A percentile compares a stretch with the other conserved stretches of the same genome.
These are phyloP conservation scores for Mus spicilegus DNA, from an alignment of 2,113 vertebrate genomes.

Conservation along the genomic window DNA sequence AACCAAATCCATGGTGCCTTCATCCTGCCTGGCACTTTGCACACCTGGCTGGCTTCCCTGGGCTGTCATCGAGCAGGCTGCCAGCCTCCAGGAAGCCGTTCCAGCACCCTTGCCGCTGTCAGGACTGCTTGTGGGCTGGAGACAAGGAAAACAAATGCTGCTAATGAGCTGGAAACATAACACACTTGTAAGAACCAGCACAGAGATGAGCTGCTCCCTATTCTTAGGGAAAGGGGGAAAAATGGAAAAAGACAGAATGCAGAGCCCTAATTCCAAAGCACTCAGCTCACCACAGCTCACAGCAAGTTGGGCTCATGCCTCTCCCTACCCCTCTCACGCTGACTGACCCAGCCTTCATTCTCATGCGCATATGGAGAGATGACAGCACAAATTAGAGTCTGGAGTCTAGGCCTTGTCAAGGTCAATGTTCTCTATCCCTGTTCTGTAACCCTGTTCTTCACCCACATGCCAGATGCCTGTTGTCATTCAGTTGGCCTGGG, in stretches of 20 bases:
- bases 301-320: neutral
- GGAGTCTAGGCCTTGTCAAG: neutral
- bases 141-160: constrained; percentile 60
- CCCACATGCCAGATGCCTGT: too few relatives aligned
- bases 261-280: neutral
- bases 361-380: neutral
- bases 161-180: constrained; percentile 76
- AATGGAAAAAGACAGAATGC: neutral
- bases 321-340: accelerated
- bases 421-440: neutral
- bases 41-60: neutral
- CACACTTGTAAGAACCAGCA: constrained; percentile 57
- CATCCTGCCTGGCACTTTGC: neutral
- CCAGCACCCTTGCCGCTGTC: neutral
- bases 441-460: neutral
- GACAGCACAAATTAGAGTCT: neutral
- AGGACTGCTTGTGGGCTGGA: neutral
- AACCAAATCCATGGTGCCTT: neutral
- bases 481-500: neutral
- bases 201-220: constrained; percentile 34
- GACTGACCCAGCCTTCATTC: neutral
- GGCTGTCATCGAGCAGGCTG: neutral
- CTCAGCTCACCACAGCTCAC: neutral
- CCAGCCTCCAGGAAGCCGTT: neutral
- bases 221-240: neutral